Percentiles rank a stretch among this genome's conserved stretches.
These are phyloP conservation scores for Cyphomyrus plagiostoma DNA, from an alignment of 2,113 vertebrate genomes.

Conservation along the genomic window DNA sequence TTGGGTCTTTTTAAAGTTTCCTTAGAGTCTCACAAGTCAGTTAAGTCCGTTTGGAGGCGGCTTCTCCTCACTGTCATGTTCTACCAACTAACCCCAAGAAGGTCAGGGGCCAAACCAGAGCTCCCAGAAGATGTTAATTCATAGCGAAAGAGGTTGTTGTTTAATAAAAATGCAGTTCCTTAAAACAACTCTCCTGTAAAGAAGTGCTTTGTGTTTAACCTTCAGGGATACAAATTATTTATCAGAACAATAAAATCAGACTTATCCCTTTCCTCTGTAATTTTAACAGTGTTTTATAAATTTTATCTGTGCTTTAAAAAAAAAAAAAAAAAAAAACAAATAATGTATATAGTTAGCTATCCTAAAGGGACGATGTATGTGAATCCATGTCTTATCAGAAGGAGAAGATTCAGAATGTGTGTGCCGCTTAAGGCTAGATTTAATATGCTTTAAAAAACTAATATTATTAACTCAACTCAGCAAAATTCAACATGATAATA, in stretches of 20 bases:
- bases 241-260: neutral
- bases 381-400: neutral
- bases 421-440: neutral
- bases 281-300: neutral
- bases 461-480: neutral
- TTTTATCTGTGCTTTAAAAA: neutral
- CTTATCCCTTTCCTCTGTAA: neutral
- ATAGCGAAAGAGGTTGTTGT: constrained; percentile 65
- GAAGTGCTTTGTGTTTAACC: neutral
- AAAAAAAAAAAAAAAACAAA: neutral
- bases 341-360: neutral
- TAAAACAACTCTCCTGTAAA: neutral
- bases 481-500: neutral
- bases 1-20: neutral
- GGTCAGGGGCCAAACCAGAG: constrained; percentile 72
- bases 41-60: constrained; percentile 62
- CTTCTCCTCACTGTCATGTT: constrained; percentile 73
- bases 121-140: constrained; percentile 76
- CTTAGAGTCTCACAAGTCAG: neutral
- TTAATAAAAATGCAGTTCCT: neutral
- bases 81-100: constrained; percentile 74
- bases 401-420: neutral
- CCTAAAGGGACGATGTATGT: neutral
- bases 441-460: neutral
- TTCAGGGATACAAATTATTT: neutral